phyloP scores from a whole-genome alignment of 2,888 invertebrate species.

The Oscheius myriophilus region DNA sequence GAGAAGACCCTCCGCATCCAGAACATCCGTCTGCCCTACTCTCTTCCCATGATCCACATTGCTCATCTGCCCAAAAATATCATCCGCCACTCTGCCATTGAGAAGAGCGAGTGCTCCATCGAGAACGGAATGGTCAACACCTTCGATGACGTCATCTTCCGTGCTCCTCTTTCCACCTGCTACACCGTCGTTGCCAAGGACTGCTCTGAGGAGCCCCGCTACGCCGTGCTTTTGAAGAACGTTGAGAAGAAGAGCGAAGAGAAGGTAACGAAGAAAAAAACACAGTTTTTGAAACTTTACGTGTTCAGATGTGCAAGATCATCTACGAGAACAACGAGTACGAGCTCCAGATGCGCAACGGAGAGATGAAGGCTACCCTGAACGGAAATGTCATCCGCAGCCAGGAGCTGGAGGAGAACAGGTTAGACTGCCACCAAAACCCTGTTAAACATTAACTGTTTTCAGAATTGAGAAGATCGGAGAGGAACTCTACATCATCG shows the following conservation, averaged over 20 bases:
- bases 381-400: slow-evolving; percentile 16
- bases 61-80: slow-evolving; percentile 24
- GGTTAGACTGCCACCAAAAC: background rate
- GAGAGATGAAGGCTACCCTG: slow-evolving; percentile 14
- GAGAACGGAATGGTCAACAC: slow-evolving; percentile 55
- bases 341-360: slow-evolving; percentile 24
- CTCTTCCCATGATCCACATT: slow-evolving; percentile 20
- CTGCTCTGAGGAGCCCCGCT: slow-evolving; percentile 69
- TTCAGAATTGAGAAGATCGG: slow-evolving; percentile 48
- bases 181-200: slow-evolving; percentile 72
- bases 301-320: slow-evolving; percentile 28
- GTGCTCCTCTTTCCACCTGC: slow-evolving; percentile 68
- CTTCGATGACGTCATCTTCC: slow-evolving; percentile 67
- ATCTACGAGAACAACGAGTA: slow-evolving; percentile 32
- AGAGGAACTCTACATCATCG: slow-evolving; percentile 45
- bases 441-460: background rate
- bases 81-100: slow-evolving; percentile 19
- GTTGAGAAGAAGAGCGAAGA: slow-evolving; percentile 51
- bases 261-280: slow-evolving; percentile 24
- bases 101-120: slow-evolving; percentile 45
- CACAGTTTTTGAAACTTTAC: slow-evolving; percentile 9
- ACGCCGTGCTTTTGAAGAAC: slow-evolving; percentile 71
- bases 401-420: slow-evolving; percentile 15
- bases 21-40: slow-evolving; percentile 43
- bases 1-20: slow-evolving; percentile 45